Evolutionary conservation across 2,888 invertebrate species (phyloP).

Genomic region (Ischnus inquisitorius): DNA sequence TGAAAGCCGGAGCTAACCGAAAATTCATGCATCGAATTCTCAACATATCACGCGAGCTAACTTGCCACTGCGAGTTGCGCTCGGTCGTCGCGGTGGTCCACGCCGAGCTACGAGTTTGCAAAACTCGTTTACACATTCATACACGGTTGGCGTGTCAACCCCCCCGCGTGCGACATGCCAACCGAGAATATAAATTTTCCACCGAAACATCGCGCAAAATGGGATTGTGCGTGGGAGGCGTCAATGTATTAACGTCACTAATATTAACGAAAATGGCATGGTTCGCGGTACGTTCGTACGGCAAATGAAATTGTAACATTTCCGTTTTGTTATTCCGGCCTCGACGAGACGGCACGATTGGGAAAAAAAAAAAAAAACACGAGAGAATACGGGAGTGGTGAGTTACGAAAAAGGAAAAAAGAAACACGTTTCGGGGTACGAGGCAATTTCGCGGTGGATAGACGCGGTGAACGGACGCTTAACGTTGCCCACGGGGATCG

Average conservation of each 20-base stretch:
- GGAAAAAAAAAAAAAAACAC: background rate
- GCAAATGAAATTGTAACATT: conserved; percentile 7
- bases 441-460: conserved; percentile 19
- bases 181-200: conserved; percentile 33
- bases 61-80: conserved; percentile 1
- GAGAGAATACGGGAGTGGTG: background rate
- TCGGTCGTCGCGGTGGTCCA: conserved; percentile 24
- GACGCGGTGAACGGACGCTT: conserved; percentile 13
- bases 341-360: background rate
- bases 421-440: conserved; percentile 5
- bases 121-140: conserved; percentile 58
- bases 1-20: background rate
- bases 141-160: conserved; percentile 27
- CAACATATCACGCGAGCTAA: conserved; percentile 40
- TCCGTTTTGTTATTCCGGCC: background rate
- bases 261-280: conserved; percentile 40
- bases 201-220: background rate
- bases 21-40: conserved; percentile 60
- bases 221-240: background rate
- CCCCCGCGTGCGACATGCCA: background rate
- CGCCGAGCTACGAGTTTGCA: conserved; percentile 34
- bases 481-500: conserved; percentile 11
- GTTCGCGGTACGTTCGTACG: background rate
- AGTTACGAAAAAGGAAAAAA: background rate
- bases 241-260: conserved; percentile 22